These are phyloP conservation scores for Scaptomyza flava DNA, from an alignment of 2,888 invertebrate species.

Conservation along the genomic window DNA sequence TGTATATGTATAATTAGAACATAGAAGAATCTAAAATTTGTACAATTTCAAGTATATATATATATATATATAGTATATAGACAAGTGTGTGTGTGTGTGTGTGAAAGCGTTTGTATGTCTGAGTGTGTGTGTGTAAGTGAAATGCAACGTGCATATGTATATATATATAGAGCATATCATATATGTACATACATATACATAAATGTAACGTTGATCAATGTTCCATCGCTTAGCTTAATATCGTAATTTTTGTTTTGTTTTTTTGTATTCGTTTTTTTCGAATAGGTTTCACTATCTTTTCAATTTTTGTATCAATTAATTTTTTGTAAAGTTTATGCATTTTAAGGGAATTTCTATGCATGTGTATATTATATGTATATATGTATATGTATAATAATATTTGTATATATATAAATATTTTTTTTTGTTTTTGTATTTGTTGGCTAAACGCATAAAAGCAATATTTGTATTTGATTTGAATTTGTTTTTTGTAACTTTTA, in stretches of 20 bases:
- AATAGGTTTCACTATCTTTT: neutral
- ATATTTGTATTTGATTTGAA: slow-evolving; percentile 22
- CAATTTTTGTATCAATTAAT: neutral
- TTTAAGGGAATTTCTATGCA: slow-evolving; percentile 39
- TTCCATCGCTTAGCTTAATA: slow-evolving; percentile 52
- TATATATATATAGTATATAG: slow-evolving; percentile 8
- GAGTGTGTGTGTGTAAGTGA: slow-evolving; percentile 17
- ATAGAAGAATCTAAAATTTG: slow-evolving; percentile 20
- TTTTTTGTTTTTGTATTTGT: slow-evolving; percentile 30
- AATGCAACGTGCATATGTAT: neutral
- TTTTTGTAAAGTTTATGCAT: slow-evolving; percentile 31
- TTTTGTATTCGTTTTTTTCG: slow-evolving; percentile 3
- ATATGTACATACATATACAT: neutral
- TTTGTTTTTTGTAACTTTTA: slow-evolving; percentile 59
- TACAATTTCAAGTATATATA: slow-evolving; percentile 4
- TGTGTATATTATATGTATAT: slow-evolving; percentile 15
- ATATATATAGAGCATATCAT: slow-evolving; percentile 26
- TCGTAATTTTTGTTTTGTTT: slow-evolving; percentile 50
- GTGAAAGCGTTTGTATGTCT: slow-evolving; percentile 31
- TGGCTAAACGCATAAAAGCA: slow-evolving; percentile 56
- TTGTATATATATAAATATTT: slow-evolving; percentile 28
- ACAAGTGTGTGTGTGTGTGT: slow-evolving; percentile 6
- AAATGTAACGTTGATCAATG: slow-evolving; percentile 37
- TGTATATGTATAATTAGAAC: neutral
- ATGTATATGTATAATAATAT: slow-evolving; percentile 38